These are phyloP conservation scores for Syrphus vitripennis DNA, from an alignment of 2,888 invertebrate species.

Conservation along the genomic window DNA sequence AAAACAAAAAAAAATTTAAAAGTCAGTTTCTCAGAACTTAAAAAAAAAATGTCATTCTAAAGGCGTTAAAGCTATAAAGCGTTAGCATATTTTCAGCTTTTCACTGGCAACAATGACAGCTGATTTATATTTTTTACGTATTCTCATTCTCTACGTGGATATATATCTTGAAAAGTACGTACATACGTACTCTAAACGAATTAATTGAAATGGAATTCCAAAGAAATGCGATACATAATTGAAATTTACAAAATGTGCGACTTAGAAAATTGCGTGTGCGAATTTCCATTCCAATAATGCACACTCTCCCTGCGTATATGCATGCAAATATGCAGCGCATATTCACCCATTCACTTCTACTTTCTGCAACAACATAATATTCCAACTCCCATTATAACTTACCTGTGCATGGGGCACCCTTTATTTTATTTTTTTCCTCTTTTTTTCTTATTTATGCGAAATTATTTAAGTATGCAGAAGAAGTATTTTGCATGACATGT, in stretches of 20 bases:
- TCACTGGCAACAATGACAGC: no score
- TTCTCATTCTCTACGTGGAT: background rate
- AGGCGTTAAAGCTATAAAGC: no score
- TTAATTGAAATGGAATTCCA: conserved; percentile 7
- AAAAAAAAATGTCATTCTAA: no score
- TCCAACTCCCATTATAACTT: background rate
- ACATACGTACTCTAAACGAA: background rate
- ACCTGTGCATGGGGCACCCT: conserved; percentile 25
- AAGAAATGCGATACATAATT: conserved; percentile 22
- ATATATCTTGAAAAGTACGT: no score
- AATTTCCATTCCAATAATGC: conserved; percentile 53
- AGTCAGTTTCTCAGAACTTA: no score
- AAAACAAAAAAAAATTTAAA: no score
- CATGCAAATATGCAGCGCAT: background rate
- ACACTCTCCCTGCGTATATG: no score
- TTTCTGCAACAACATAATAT: conserved; percentile 4
- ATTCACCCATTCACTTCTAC: conserved; percentile 3
- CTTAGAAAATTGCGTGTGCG: conserved; percentile 46
- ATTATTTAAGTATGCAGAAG: conserved; percentile 62
- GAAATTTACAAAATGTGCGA: conserved; percentile 30
- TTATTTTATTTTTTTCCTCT: background rate
- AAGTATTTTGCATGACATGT: conserved; percentile 61
- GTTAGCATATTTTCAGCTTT: no score
- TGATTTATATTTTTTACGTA: background rate
- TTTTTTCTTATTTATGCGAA: background rate